Percentiles rank a stretch among this genome's conserved stretches.
Evolutionary conservation across 2,797 vertebrate genomes (phyloP).

Genomic region (Oreochromis mossambicus): DNA sequence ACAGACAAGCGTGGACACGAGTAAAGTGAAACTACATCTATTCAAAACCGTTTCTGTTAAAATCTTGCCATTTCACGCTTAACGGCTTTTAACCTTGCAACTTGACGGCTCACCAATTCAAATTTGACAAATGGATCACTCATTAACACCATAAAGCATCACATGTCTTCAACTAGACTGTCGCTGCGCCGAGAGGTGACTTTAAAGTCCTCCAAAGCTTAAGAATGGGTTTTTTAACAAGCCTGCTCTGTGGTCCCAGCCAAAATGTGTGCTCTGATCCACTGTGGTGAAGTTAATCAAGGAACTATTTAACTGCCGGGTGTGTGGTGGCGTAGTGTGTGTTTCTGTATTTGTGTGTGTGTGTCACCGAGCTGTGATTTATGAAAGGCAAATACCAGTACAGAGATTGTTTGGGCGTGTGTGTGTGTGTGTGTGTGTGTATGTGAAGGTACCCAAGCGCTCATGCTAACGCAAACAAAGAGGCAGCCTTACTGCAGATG

Average conservation of each 20-base stretch:
- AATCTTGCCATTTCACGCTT: not conserved
- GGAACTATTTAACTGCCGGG: constrained; percentile 49
- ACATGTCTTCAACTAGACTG: not conserved
- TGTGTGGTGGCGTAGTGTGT: constrained; percentile 22
- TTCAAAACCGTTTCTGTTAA: not conserved
- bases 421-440: not conserved
- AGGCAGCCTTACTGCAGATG: constrained; percentile 17
- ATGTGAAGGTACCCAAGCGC: not conserved
- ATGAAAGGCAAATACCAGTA: constrained; percentile 61
- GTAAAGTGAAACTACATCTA: not conserved
- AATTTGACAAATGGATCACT: constrained; percentile 20
- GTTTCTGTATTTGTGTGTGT: constrained; percentile 27
- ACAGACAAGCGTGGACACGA: not conserved
- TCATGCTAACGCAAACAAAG: constrained; percentile 65
- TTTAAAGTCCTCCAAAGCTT: not conserved
- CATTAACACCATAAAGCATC: constrained; percentile 1
- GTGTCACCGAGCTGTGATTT: constrained; percentile 62
- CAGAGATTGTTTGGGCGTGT: constrained; percentile 38
- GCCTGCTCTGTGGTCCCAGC: constrained; percentile 27
- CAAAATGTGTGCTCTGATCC: constrained; percentile 47
- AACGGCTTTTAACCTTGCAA: not conserved
- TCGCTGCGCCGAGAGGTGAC: not conserved
- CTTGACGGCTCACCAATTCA: not conserved
- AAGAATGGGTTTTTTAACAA: constrained; percentile 21
- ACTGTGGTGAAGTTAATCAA: constrained; percentile 65